Conservation (phyloP, 2,797 vertebrate genomes). For the Hephaestus fuliginosus region DNA sequence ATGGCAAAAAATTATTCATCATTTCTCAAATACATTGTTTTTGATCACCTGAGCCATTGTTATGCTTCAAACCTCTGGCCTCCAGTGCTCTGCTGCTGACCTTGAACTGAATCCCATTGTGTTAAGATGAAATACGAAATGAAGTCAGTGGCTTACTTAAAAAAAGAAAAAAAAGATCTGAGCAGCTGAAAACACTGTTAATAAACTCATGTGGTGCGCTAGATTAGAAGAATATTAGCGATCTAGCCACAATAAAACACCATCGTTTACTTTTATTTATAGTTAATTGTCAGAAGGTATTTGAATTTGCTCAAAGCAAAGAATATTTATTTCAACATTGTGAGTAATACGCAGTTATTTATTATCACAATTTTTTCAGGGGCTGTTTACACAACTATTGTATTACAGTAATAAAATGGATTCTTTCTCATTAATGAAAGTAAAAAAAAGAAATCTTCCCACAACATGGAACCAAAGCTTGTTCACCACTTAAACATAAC, state of each 20-base stretch:
- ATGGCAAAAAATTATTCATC: slow-evolving; percentile 62
- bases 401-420: not conserved
- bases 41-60: slow-evolving; percentile 56
- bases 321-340: not conserved
- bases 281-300: slow-evolving; percentile 1
- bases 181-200: slow-evolving; percentile 1
- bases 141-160: slow-evolving; percentile 24
- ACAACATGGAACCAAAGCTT: slow-evolving; percentile 5
- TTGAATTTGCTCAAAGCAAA: slow-evolving; percentile 7
- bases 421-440: not conserved
- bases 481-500: slow-evolving; percentile 31
- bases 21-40: slow-evolving; percentile 57
- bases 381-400: too few relatives aligned
- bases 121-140: slow-evolving; percentile 37
- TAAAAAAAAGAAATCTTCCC: slow-evolving; percentile 9
- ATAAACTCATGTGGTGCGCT: not conserved
- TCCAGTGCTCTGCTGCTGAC: slow-evolving; percentile 30
- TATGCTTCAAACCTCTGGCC: slow-evolving; percentile 44
- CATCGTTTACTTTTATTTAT: not conserved
- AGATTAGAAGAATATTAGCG: not conserved
- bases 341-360: not conserved
- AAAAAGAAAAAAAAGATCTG: slow-evolving; percentile 7
- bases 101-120: slow-evolving; percentile 49
- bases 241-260: slow-evolving; percentile 6
- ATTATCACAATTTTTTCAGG: too few relatives aligned